Evolutionary conservation across 1,140 invertebrate species (phyloP), one percentile per base, ranked within the genome.

Genomic region (Gryon sp.): DNA sequence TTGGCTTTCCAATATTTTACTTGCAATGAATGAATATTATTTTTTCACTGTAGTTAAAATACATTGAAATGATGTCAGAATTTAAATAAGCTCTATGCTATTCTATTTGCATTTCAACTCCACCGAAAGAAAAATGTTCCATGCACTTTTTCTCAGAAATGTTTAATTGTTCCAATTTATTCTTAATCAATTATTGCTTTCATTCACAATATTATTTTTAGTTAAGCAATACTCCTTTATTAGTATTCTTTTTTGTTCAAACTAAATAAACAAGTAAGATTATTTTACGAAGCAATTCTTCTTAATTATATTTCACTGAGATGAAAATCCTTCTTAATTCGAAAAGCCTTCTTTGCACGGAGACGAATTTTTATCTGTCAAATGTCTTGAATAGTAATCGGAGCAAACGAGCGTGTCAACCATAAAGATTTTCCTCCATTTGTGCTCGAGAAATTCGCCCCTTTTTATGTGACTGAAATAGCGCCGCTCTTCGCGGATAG

Each of bases 331-430:
- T 45, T 65, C 48, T 53, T 53, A 52, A 65, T 53, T 43, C 24
- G 2, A 26, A 38, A 11, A 50, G 20, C 15, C 24, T 30, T 46
- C 11, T 40, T 2, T 45, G 19, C 7, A 7, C 9, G 28, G 7
- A 6, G 8, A 26, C 7, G 12, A 20, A 32, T 43, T 52, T 15
- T 22, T 12, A 30, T 68, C 41, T 28, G 20, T 36, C 12, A 48
- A 40, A 57, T 43, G 43, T 50, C 43, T 50, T 30, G 52, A 50
- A 68, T 57, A 68, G 45, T 68, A 68, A 68, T 59, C 26, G 24
- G 18, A 41, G 40, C 43, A 34, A 68, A 68, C 52, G 63, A 48
- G 52, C 32, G 20, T 16, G 52, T 57, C 52, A 50, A 32, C 41
- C 30, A 36, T 18, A 59, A 57, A 57, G 63, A 57, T 57, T 57